Base-by-base conservation (phyloP, 2,113 vertebrate genomes). In the Charadrius vociferus region DNA sequence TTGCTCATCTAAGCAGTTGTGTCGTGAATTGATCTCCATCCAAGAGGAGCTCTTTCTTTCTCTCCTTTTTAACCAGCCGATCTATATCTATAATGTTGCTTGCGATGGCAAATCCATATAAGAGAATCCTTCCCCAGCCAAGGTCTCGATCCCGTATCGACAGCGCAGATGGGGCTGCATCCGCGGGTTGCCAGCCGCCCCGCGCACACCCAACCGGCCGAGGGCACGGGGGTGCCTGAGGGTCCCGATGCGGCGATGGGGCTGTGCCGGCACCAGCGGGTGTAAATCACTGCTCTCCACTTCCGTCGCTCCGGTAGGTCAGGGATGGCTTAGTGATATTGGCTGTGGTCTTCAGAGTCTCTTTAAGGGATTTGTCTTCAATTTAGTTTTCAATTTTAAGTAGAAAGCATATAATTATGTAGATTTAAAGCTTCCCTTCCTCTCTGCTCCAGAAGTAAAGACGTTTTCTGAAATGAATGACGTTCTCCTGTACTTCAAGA, bases 221-320 rank as follows among this genome's bases (percentile, higher is more conserved):
- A 24, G 71, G 74, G 52, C 18, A 8, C 0, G 3, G 59, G 41
- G 27, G 37, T 50, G 63, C 58, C 24, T 14, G 32, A 62, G 17
- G 12, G 5, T 14, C 49, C 43, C 2, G 1, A 0, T 1, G 3
- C 1, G 8, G 65, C 8, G 3, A 3, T 4, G 13, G 79, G 67
- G 6, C 18, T 49, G 30, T 41, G 47, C 30, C 1, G 19, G 26
- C 32, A 14, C 18, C 37, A 7, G 5, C 1, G 1, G 30, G 5
- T 58, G 2, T 32, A 4, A 55, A 29, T n/a, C 36, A 3, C 14
- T 32, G 52, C 5, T 56, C 24, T 71, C 67, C 29, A 2, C 67
- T 62, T 7, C 23, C 82, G 37, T 72, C 30, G 55, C 41, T 34
- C 32, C 23, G 5, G 2, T 3, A 53, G 56, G 56, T 47, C 75